These are phyloP conservation scores for Mesochorus sp. DNA, from an alignment of 2,888 invertebrate species.

Conservation along the genomic window DNA sequence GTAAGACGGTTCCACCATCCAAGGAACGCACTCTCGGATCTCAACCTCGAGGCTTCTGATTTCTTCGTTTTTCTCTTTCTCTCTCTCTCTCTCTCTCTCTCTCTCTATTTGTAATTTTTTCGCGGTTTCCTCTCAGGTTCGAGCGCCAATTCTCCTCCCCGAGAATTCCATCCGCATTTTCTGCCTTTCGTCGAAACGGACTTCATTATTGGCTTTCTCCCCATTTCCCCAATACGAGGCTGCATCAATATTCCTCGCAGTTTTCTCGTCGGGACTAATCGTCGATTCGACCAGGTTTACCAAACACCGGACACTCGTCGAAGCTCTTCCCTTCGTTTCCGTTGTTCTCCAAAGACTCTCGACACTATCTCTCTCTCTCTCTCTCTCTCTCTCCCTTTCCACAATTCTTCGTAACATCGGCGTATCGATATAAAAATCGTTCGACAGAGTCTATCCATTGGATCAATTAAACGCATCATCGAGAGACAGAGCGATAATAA, in stretches of 20 bases:
- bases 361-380: not conserved
- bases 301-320: constrained; percentile 73
- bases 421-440: not conserved
- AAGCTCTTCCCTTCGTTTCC: constrained; percentile 67
- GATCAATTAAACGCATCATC: not conserved
- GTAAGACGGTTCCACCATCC: constrained; percentile 55
- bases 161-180: constrained; percentile 6
- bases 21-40: constrained; percentile 16
- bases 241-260: constrained; percentile 42
- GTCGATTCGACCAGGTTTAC: constrained; percentile 70
- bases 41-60: constrained; percentile 23
- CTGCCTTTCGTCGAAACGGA: no score
- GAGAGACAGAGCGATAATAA: not conserved
- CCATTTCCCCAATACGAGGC: no score
- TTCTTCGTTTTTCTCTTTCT: constrained; percentile 49
- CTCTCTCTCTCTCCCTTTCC: not conserved
- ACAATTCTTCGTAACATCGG: not conserved
- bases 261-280: not conserved
- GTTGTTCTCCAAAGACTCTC: not conserved
- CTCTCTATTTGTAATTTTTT: constrained; percentile 68
- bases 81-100: constrained; percentile 64
- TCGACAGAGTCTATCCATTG: not conserved
- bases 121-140: not conserved
- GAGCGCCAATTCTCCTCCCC: constrained; percentile 2
- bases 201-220: no score